A percentile compares a stretch with the other conserved stretches of the same genome.
Conservation (phyloP, 2,888 invertebrate species). For the Eremobia ochroleuca region DNA sequence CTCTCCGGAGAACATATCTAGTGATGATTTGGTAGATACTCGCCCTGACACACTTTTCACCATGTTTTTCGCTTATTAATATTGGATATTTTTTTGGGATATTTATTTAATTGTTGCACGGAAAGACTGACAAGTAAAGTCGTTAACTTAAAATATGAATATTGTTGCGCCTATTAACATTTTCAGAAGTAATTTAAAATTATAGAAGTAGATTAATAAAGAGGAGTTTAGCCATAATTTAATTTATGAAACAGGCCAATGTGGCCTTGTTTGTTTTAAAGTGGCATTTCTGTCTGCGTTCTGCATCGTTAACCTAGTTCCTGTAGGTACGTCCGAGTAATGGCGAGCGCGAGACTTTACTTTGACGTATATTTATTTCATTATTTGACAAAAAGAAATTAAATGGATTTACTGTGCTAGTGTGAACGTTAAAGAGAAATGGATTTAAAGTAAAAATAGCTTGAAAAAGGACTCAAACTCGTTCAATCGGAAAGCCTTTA, state of each 20-base stretch:
- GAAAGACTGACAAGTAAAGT: background rate
- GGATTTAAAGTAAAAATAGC: slow-evolving; percentile 13
- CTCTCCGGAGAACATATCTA: background rate
- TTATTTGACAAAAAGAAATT: slow-evolving; percentile 57
- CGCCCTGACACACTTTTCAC: background rate
- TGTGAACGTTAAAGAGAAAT: slow-evolving; percentile 42
- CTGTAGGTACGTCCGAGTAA: slow-evolving; percentile 31
- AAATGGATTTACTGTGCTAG: slow-evolving; percentile 41
- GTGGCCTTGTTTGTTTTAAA: background rate
- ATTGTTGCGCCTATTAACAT: background rate
- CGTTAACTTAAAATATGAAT: background rate
- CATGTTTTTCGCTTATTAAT: background rate
- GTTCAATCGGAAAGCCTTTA: slow-evolving; percentile 23
- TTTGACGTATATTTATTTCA: slow-evolving; percentile 58
- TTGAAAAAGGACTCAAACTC: slow-evolving; percentile 14
- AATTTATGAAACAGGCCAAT: background rate
- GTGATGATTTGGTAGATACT: background rate
- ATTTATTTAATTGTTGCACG: background rate
- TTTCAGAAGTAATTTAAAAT: background rate
- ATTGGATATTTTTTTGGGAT: background rate
- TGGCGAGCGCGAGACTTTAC: slow-evolving; percentile 36
- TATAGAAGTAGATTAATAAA: background rate
- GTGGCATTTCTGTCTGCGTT: slow-evolving; percentile 19
- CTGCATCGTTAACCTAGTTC: slow-evolving; percentile 11
- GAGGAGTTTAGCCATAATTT: background rate